Evolutionary conservation across 2,113 vertebrate genomes (phyloP).

Genomic region (Ptilorrhoa leucosticta): DNA sequence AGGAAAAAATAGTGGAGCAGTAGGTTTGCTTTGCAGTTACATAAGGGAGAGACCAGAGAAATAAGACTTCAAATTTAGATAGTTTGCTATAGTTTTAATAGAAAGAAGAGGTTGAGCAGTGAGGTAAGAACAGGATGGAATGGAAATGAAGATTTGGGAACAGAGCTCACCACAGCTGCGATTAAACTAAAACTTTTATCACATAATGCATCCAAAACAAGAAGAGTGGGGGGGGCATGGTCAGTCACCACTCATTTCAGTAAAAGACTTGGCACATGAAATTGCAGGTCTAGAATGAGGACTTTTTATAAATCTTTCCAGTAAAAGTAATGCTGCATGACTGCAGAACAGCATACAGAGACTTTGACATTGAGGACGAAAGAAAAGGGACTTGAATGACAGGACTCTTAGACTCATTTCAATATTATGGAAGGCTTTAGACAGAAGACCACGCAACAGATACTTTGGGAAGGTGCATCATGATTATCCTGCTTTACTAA

Average conservation of each 20-base stretch:
- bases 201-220: background rate
- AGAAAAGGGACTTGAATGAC: background rate
- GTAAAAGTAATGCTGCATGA: background rate
- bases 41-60: background rate
- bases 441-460: background rate
- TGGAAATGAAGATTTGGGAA: background rate
- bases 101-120: background rate
- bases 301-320: background rate
- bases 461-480: background rate
- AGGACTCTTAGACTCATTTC: background rate
- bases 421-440: background rate
- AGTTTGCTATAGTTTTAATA: background rate
- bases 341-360: background rate
- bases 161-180: background rate
- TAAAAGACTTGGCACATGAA: background rate
- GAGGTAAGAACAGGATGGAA: background rate
- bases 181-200: background rate
- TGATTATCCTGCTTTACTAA: background rate
- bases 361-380: background rate
- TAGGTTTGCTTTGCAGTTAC: background rate
- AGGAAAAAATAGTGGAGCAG: background rate
- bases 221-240: accelerated
- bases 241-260: accelerated
- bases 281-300: background rate
- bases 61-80: background rate